Evolutionary conservation across 2,797 vertebrate species (phyloP).

Genomic region (Silurus aristotelis): DNA sequence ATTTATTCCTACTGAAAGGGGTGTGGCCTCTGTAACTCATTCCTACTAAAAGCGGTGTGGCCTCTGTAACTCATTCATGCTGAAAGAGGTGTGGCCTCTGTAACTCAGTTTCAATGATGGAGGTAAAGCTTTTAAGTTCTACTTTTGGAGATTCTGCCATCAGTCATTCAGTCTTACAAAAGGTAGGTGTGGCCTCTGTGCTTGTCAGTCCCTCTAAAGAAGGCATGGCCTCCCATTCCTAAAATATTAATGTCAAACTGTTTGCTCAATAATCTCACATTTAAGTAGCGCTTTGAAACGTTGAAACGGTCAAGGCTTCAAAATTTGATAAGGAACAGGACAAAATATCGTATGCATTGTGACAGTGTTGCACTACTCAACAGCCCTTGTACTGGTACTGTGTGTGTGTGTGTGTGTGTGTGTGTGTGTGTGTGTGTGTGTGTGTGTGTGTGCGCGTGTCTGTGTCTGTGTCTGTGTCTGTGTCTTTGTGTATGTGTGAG

Average conservation of each 20-base stretch:
- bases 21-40: too few species aligned
- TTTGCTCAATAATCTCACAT: neutral
- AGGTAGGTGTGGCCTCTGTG: neutral
- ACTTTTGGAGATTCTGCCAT: neutral
- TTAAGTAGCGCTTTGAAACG: too few species aligned
- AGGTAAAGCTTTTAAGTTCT: neutral
- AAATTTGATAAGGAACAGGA: neutral
- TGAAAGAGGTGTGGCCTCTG: too few species aligned
- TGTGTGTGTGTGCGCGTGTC: neutral
- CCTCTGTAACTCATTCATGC: too few species aligned
- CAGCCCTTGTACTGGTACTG: neutral
- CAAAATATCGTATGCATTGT: conserved; percentile 7
- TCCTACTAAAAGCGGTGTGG: too few species aligned
- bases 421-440: conserved; percentile 13
- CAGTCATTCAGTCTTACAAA: too few species aligned
- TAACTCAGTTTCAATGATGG: too few species aligned
- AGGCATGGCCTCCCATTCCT: neutral
- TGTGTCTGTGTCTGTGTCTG: conserved; percentile 6
- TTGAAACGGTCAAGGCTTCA: too few species aligned
- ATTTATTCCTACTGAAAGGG: too few species aligned
- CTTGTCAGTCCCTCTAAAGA: neutral
- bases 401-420: conserved; percentile 16
- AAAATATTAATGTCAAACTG: neutral
- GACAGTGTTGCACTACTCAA: conserved; percentile 33
- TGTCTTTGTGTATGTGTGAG: neutral